Conservation (phyloP, 2,113 vertebrate species). For the Junco hyemalis region DNA sequence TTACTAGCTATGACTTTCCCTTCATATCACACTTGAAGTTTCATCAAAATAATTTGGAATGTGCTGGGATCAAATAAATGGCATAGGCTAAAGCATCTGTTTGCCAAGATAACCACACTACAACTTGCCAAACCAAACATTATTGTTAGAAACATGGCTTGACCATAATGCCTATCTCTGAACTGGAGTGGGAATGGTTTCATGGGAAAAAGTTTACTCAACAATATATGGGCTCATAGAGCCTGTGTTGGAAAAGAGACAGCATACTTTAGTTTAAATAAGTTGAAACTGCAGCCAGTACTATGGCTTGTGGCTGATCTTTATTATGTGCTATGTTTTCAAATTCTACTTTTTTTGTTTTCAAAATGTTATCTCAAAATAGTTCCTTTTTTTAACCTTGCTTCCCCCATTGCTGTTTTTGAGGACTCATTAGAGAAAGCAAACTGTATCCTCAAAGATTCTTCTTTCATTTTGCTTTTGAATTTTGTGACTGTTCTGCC, state of each 20-base stretch:
- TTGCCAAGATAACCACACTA: constrained; percentile 26
- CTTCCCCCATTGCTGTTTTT: neutral
- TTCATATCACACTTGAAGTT: constrained; percentile 21
- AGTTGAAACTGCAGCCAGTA: neutral
- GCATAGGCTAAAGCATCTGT: neutral
- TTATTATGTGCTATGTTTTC: constrained; percentile 6
- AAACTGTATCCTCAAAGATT: neutral
- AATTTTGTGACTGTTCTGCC: neutral
- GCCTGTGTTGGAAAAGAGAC: neutral
- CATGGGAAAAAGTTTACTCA: constrained; percentile 31
- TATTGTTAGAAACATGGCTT: neutral
- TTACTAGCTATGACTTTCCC: neutral
- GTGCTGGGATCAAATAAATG: constrained; percentile 25
- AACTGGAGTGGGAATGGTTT: constrained; percentile 1
- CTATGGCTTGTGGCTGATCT: neutral
- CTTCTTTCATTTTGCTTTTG: neutral
- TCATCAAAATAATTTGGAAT: constrained; percentile 31
- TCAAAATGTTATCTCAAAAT: neutral
- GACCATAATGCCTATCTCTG: constrained; percentile 10
- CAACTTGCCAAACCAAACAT: constrained; percentile 41
- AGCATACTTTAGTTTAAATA: neutral
- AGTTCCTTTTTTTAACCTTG: neutral
- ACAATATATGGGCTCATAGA: neutral
- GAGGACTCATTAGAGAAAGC: neutral
- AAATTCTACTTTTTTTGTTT: neutral